phyloP scores from a whole-genome alignment of 1,140 invertebrate species.

The Berghia stephanieae region DNA sequence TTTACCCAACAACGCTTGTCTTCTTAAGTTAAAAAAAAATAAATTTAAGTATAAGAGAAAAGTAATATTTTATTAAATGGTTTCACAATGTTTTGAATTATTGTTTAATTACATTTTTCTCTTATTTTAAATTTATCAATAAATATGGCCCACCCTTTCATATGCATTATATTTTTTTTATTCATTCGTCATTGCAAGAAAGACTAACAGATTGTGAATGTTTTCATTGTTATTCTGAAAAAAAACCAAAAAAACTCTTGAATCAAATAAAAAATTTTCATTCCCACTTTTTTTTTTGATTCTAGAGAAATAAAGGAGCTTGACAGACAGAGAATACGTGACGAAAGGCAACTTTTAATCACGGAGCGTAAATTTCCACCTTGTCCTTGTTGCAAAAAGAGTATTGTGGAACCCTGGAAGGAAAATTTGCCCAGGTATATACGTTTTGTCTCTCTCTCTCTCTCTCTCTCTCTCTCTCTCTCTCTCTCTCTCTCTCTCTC shows the following conservation, averaged over 20 bases:
- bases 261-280: too few species aligned
- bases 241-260: too few species aligned
- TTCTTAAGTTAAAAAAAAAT: background rate
- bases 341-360: slow-evolving; percentile 35
- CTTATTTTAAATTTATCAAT: too few species aligned
- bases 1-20: too few species aligned
- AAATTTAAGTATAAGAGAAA: background rate
- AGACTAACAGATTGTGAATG: too few species aligned
- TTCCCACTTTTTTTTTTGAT: background rate
- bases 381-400: slow-evolving; percentile 58
- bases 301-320: slow-evolving; percentile 31
- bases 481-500: too few species aligned
- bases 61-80: background rate
- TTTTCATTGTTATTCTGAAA: too few species aligned
- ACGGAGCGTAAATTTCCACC: slow-evolving; percentile 47
- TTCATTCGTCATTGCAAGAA: too few species aligned
- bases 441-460: background rate
- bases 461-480: background rate
- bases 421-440: slow-evolving; percentile 53
- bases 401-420: slow-evolving; percentile 49
- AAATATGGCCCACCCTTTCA: too few species aligned
- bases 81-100: too few species aligned
- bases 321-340: slow-evolving; percentile 8
- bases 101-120: too few species aligned
- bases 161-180: too few species aligned